Conservation (phyloP, 1,140 invertebrate species). For the Diorhabda sublineata region DNA sequence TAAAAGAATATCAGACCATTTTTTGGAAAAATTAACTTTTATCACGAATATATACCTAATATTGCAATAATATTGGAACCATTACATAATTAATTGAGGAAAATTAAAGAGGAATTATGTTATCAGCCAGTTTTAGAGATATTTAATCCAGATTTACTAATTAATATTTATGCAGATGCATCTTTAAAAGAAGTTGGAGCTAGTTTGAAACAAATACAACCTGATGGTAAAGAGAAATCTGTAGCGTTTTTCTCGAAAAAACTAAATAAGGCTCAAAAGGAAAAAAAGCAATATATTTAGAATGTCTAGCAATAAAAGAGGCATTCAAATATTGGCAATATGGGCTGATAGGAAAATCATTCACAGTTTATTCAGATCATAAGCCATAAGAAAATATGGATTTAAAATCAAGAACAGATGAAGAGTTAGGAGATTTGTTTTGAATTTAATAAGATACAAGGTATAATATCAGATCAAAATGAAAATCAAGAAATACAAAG, state of each 20-base stretch:
- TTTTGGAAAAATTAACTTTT: conserved; percentile 35
- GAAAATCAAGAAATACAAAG: too few relatives aligned
- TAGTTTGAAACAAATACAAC: conserved; percentile 38
- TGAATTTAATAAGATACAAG: too few relatives aligned
- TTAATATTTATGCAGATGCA: conserved; percentile 35
- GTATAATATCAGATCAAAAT: too few relatives aligned
- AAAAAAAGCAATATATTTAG: conserved; percentile 42
- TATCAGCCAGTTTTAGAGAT: neutral
- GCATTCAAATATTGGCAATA: conserved; percentile 46
- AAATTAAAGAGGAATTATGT: conserved; percentile 12
- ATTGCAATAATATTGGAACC: conserved; percentile 30
- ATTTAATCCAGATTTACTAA: neutral
- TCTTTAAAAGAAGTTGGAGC: conserved; percentile 40
- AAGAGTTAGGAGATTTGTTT: too few relatives aligned
- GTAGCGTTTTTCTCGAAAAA: conserved; percentile 43
- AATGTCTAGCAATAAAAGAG: conserved; percentile 47
- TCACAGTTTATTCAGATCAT: conserved; percentile 45
- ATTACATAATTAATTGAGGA: conserved; percentile 29
- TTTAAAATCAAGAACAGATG: conserved; percentile 31
- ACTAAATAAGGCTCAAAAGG: conserved; percentile 41
- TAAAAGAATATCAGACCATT: conserved; percentile 28
- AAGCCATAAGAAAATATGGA: conserved; percentile 47
- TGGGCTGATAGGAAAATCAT: conserved; percentile 43
- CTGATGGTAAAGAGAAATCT: conserved; percentile 33
- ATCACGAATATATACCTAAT: conserved; percentile 30